Percentiles rank a stretch among this genome's conserved stretches.
Evolutionary conservation across 2,888 invertebrate genomes (phyloP).

Genomic region (Apoda limacodes): DNA sequence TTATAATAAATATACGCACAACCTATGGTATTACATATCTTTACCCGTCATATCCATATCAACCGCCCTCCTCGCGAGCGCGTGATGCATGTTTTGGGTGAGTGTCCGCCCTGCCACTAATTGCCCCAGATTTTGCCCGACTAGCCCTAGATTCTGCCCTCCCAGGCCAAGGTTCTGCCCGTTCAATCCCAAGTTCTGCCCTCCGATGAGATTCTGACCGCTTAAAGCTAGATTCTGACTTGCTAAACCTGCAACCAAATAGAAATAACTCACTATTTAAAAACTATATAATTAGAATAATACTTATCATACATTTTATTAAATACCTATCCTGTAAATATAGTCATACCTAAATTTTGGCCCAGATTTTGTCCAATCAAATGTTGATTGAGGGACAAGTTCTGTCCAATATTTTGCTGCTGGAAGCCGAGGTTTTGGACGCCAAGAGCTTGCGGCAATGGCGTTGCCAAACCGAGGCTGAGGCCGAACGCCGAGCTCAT

Average conservation of each 20-base stretch:
- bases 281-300: too few relatives aligned
- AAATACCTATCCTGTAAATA: too few relatives aligned
- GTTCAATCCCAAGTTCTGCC: slow-evolving; percentile 26
- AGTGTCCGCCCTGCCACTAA: slow-evolving; percentile 41
- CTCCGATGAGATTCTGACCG: slow-evolving; percentile 33
- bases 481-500: slow-evolving; percentile 37
- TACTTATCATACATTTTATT: too few relatives aligned
- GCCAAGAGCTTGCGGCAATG: slow-evolving; percentile 24
- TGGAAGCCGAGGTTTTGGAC: slow-evolving; percentile 14
- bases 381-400: slow-evolving; percentile 45
- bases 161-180: slow-evolving; percentile 38
- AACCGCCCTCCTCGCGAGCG: slow-evolving; percentile 44
- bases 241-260: slow-evolving; percentile 45
- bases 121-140: slow-evolving; percentile 47
- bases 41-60: slow-evolving; percentile 53
- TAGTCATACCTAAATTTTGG: slow-evolving; percentile 46
- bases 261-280: slow-evolving; percentile 1
- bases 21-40: too few relatives aligned
- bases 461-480: slow-evolving; percentile 34
- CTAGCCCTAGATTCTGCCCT: slow-evolving; percentile 42
- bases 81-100: slow-evolving; percentile 57
- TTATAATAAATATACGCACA: too few relatives aligned
- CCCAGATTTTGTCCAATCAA: slow-evolving; percentile 49
- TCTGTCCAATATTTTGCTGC: slow-evolving; percentile 29
- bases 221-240: slow-evolving; percentile 37